Evolutionary conservation across 2,797 vertebrate genomes (phyloP).

Genomic region (Siniperca obscura): DNA sequence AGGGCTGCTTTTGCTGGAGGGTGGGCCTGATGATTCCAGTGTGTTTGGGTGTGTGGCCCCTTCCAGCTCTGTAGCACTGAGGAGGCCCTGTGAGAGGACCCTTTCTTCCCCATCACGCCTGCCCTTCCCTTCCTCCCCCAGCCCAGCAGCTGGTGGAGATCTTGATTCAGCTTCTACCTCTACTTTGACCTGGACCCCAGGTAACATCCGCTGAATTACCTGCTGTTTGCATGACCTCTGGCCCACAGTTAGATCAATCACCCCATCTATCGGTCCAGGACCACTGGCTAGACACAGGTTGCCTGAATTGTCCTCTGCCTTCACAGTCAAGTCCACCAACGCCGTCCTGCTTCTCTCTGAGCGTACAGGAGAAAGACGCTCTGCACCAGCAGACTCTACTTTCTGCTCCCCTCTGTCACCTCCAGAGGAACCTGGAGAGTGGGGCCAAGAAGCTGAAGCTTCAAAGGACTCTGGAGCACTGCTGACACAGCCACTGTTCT

Average conservation of each 20-base stretch:
- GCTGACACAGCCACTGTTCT: constrained; percentile 88
- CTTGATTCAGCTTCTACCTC: constrained; percentile 86
- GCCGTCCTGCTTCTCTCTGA: constrained; percentile 87
- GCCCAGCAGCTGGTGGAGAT: constrained; percentile 81
- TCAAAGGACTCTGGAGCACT: constrained; percentile 87
- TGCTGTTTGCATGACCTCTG: constrained; percentile 93
- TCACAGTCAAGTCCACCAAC: constrained; percentile 92
- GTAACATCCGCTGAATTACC: constrained; percentile 92
- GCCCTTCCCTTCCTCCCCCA: constrained; percentile 82
- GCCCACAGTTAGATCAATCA: constrained; percentile 96
- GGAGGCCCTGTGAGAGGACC: constrained; percentile 51
- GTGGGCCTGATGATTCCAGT: constrained; percentile 86
- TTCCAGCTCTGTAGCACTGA: constrained; percentile 53
- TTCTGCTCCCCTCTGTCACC: constrained; percentile 86
- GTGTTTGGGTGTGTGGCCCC: constrained; percentile 79
- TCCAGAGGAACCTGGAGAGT: constrained; percentile 82
- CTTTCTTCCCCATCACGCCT: constrained; percentile 55
- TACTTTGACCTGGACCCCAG: constrained; percentile 90
- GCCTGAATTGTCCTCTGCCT: constrained; percentile 87
- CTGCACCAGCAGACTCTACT: constrained; percentile 85
- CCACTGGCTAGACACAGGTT: constrained; percentile 82
- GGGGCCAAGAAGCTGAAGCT: constrained; percentile 85
- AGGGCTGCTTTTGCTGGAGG: constrained; percentile 86
- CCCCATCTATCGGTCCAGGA: constrained; percentile 89
- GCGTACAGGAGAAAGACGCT: constrained; percentile 85